Base-by-base conservation (phyloP, 2,888 invertebrate species). In the Synanthedon myopaeformis region DNA sequence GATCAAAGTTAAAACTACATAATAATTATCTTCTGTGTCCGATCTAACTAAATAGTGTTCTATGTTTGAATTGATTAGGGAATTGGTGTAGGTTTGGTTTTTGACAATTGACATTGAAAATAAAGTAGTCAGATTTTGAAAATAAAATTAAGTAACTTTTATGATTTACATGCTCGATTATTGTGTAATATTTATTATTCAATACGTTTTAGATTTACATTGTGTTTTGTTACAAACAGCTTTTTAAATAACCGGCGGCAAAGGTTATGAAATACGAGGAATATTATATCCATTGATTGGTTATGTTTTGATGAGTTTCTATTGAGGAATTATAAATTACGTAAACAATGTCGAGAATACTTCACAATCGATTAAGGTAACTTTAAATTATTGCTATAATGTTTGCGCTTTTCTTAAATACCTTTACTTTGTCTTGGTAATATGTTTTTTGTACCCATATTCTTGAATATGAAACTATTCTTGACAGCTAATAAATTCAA, bases 341-440 rank as follows among this genome's bases (percentile, higher is more conserved):
- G 66, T 72, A 70, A 77, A 82, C 59, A 64, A 86, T 87, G 87
- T 86, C 87, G 60, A 79, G 86, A 68, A 83, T 87, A 72, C 76
- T 87, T 54, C 82, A 85, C 65, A 80, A 85, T 69, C 83, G 81
- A 56, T 67, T 84, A 67, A 83, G 84, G 87, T 85, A 69, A 59
- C n/a, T 45, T 13, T 45, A 14, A 13, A 4, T 45, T 13, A 12
- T 13, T n/a, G 13, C 5, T 45, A 45, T 12, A 13, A 5, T 1
- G 35, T 35, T 35, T 35, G 2, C 10, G 6, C 35, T 10, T 35
- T 35, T 10, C 1, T 35, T 10, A 35, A 35, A 35, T 35, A 35
- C 10, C 35, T 23, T 23, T 35, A 35, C 8, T 35, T 35, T 35
- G 35, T 35, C 35, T 35, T 35, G 35, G 35, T 35, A 35, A 35